These are phyloP conservation scores for Andricus quercusramuli DNA, from an alignment of 2,888 invertebrate genomes.

Conservation along the genomic window DNA sequence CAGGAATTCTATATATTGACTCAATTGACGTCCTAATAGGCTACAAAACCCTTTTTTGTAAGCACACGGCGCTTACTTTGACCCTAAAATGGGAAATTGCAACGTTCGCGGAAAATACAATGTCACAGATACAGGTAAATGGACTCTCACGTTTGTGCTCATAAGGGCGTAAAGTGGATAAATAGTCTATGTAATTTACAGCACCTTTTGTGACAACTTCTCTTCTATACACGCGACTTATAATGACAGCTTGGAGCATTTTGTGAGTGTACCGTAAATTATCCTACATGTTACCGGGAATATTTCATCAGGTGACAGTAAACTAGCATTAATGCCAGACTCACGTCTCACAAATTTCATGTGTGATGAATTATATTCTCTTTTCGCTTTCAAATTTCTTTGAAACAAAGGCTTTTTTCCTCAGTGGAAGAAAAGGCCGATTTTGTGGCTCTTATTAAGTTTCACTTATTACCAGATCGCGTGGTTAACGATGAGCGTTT, in stretches of 20 bases:
- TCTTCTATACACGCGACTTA: constrained; percentile 6
- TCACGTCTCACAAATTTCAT: constrained; percentile 45
- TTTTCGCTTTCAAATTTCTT: background rate
- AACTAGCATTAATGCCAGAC: constrained; percentile 66
- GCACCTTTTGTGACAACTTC: constrained; percentile 43
- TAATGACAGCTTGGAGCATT: constrained; percentile 29
- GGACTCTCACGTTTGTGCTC: constrained; percentile 22
- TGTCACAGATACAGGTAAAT: background rate
- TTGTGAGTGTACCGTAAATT: constrained; percentile 57
- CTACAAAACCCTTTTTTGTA: too few species aligned
- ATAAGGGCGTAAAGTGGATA: constrained; percentile 61
- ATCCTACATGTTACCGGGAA: constrained; percentile 63
- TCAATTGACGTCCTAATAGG: too few species aligned
- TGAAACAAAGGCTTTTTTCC: background rate
- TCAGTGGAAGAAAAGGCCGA: background rate
- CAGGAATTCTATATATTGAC: too few species aligned
- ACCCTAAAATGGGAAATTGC: too few species aligned
- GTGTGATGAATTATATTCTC: constrained; percentile 14
- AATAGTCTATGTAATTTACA: constrained; percentile 55
- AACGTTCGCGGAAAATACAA: background rate
- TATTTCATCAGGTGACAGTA: constrained; percentile 66
- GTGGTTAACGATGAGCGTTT: constrained; percentile 1
- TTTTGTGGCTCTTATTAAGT: background rate
- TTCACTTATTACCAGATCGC: constrained; percentile 14
- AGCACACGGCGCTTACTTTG: too few species aligned